Evolutionary conservation across 2,113 vertebrate species (phyloP), one percentile per base, ranked within the genome.

Genomic region (Heterotilapia buettikoferi): DNA sequence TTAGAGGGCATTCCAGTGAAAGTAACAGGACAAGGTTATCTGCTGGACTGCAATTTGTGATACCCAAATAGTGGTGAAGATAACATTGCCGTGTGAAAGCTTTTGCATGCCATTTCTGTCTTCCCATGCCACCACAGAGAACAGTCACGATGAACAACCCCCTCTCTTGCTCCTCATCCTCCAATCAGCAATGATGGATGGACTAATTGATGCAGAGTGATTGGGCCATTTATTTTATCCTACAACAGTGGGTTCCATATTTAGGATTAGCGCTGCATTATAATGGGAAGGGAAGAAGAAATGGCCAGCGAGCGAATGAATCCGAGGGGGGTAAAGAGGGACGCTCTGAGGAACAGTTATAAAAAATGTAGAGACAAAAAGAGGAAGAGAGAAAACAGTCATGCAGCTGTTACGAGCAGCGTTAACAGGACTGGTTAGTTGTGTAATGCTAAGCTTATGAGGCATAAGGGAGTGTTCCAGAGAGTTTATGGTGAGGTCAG

Each of bases 171-270:
- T 53, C 68, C 82, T 43, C 36, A 82, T 38, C 80, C 84, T 83
- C 92, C 89, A 89, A 94, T 94, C 95, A 93, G 83, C 84, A 85
- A 78, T 96, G 95, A 96, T 96, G 94, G 95, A 97, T 96, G 94
- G 92, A 94, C 94, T 96, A 96, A 97, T 96, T 96, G 96, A 96
- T 96, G 90, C 86, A 84, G 92, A 95, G 93, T 93, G 93, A 96
- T 94, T 87, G 89, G 95, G 83, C 91, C 94, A 94, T 96, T 96
- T 92, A 94, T 95, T 96, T 95, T 88, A 84, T 89, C 90, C 87
- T 90, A 92, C 93, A 95, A 91, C 89, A 90, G 88, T 89, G 86
- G 90, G 40, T 87, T 92, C 93, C 93, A 95, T 95, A 96, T 96
- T 94, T 94, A 92, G 92, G 90, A 86, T 91, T 93, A 89, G 85